Conservation (phyloP, 2,113 vertebrate species). For the Ginglymostoma cirratum region DNA sequence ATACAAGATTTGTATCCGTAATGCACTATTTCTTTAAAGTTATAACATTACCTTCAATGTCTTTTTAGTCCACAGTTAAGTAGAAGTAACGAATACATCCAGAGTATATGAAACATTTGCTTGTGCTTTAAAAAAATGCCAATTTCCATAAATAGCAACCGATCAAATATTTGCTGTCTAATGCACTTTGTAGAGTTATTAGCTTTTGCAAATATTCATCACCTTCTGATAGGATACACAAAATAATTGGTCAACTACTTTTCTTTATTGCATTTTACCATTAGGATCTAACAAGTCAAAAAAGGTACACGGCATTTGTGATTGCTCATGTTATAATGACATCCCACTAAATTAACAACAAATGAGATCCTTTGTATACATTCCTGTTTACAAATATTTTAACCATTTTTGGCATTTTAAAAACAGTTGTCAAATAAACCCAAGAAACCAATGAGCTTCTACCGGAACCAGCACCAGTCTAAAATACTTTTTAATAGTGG, state of each 20-base stretch:
- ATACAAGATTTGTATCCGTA: not conserved
- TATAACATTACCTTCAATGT: not conserved
- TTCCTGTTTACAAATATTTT: conserved; percentile 63
- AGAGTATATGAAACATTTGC: not conserved
- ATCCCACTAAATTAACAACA: conserved; percentile 59
- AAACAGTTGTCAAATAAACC: conserved; percentile 45
- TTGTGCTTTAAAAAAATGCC: not conserved
- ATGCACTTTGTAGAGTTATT: not conserved
- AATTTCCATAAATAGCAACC: not conserved
- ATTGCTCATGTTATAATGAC: conserved; percentile 54
- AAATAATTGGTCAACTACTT: conserved; percentile 38
- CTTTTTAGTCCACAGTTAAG: not conserved
- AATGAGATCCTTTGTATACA: conserved; percentile 59
- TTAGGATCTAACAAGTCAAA: conserved; percentile 67
- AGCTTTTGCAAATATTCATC: not conserved
- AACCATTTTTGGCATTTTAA: conserved; percentile 59
- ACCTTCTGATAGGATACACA: not conserved
- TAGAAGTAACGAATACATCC: not conserved
- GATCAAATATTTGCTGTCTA: not conserved
- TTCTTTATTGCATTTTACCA: conserved; percentile 71
- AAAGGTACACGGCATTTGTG: conserved; percentile 59
- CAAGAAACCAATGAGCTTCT: conserved; percentile 60
- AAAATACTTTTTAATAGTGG: conserved; percentile 60
- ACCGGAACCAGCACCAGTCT: conserved; percentile 68
- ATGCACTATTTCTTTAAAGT: not conserved